A percentile compares a stretch with the other conserved stretches of the same genome.
Conservation (phyloP, 2,113 vertebrate genomes). For the Plectropomus leopardus region DNA sequence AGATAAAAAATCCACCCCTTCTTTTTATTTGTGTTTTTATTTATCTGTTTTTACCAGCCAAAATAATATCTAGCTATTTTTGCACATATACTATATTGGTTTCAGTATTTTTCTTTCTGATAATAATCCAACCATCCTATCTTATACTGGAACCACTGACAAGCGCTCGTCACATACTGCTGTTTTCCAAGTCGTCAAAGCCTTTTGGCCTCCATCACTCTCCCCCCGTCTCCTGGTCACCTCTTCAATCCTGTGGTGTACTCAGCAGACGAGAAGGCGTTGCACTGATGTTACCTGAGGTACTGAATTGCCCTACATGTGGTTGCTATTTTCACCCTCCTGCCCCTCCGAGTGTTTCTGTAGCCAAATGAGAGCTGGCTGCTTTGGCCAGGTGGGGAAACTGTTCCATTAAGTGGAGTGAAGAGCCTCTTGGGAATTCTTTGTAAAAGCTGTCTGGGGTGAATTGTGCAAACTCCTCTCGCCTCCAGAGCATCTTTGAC, state of each 20-base stretch:
- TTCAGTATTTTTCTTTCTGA: too few relatives aligned
- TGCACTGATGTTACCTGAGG: slow-evolving; percentile 36
- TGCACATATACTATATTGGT: too few relatives aligned
- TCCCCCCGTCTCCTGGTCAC: neutral
- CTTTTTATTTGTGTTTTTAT: too few relatives aligned
- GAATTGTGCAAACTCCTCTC: slow-evolving; percentile 23
- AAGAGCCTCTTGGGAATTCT: slow-evolving; percentile 43
- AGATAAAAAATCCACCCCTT: too few relatives aligned
- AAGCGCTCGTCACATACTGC: neutral
- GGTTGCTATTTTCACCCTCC: slow-evolving; percentile 45
- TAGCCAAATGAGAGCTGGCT: slow-evolving; percentile 25
- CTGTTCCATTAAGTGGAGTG: slow-evolving; percentile 38
- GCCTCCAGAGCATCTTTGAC: slow-evolving; percentile 33
- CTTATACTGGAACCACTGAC: slow-evolving; percentile 22
- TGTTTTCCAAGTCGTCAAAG: slow-evolving; percentile 14
- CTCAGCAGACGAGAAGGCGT: slow-evolving; percentile 22
- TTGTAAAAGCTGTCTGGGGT: slow-evolving; percentile 28
- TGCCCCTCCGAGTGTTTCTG: slow-evolving; percentile 7
- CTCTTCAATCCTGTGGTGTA: neutral
- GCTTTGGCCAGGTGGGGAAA: slow-evolving; percentile 37
- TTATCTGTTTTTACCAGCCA: too few relatives aligned
- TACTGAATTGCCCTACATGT: slow-evolving; percentile 29
- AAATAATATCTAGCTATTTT: too few relatives aligned
- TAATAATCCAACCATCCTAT: slow-evolving; percentile 23
- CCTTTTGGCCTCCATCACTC: neutral